A percentile compares a stretch with the other conserved stretches of the same genome.
Evolutionary conservation across 23 tunicate species (phyloP).

Genomic region (Aplidium turbinatum): DNA sequence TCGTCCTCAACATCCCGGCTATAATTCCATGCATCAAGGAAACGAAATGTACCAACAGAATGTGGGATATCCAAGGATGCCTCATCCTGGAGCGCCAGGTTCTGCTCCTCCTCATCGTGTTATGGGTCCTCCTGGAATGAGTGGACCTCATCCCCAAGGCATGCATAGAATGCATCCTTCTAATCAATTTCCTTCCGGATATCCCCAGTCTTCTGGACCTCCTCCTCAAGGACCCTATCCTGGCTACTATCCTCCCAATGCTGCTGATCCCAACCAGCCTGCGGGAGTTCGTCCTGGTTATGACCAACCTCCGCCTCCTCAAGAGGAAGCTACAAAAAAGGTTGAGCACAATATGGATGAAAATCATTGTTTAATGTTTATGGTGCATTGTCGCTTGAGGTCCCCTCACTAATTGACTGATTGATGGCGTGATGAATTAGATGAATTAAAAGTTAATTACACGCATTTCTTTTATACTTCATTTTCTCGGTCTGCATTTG

Average conservation of each 20-base stretch:
- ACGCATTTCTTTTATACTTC: not conserved
- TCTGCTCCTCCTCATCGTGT: constrained; percentile 36
- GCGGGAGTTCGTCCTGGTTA: constrained; percentile 10
- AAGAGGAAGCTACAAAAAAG: constrained; percentile 46
- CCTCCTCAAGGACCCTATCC: constrained; percentile 40
- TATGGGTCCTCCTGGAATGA: constrained; percentile 60
- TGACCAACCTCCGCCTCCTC: constrained; percentile 28
- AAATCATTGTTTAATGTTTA: no score
- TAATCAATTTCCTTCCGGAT: constrained; percentile 7
- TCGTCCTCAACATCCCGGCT: constrained; percentile 25
- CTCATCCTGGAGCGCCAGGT: constrained; percentile 28
- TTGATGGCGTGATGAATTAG: no score
- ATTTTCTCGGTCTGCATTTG: not conserved
- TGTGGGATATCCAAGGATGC: constrained; percentile 56
- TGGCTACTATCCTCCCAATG: constrained; percentile 27
- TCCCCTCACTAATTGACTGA: no score
- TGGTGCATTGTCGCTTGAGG: no score
- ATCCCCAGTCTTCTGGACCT: constrained; percentile 26
- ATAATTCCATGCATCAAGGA: constrained; percentile 21
- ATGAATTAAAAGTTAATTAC: constrained; percentile 5
- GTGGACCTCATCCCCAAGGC: constrained; percentile 24
- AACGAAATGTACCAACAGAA: constrained; percentile 39
- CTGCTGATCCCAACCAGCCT: constrained; percentile 14
- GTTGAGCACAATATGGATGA: not conserved
- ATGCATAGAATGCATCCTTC: constrained; percentile 33